Conservation (phyloP, 2,113 vertebrate species). For the Dipodomys stephensi region DNA sequence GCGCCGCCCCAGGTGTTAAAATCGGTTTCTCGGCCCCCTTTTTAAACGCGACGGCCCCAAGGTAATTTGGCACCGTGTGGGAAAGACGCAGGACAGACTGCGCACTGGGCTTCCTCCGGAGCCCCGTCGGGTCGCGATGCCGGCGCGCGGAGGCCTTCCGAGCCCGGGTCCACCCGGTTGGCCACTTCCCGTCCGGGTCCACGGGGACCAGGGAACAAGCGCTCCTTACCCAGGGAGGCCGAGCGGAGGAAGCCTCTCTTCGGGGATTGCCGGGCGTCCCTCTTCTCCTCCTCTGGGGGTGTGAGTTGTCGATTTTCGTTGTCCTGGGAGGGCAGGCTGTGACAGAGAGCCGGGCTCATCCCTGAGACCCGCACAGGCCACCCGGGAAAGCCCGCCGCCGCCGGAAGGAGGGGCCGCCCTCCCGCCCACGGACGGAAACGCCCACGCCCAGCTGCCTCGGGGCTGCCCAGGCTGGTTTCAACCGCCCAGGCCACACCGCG, state of each 20-base stretch:
- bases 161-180: no score
- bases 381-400: no score
- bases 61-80: not conserved
- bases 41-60: not conserved
- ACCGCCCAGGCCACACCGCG: no score
- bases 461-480: no score
- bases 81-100: not conserved
- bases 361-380: rapidly evolving
- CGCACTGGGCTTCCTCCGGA: no score
- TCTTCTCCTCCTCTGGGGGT: constrained; percentile 90
- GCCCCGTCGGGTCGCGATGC: no score
- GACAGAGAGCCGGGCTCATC: constrained; percentile 69
- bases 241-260: constrained; percentile 95
- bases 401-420: no score
- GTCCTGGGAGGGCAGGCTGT: constrained; percentile 94
- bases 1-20: not conserved
- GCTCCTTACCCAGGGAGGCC: constrained; percentile 92
- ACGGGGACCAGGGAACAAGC: not conserved
- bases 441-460: no score
- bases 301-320: constrained; percentile 95
- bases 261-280: constrained; percentile 89
- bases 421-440: no score
- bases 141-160: no score
- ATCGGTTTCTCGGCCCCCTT: no score
- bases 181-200: no score